Conservation (phyloP, 2,113 vertebrate species). For the Sisor rabdophorus region DNA sequence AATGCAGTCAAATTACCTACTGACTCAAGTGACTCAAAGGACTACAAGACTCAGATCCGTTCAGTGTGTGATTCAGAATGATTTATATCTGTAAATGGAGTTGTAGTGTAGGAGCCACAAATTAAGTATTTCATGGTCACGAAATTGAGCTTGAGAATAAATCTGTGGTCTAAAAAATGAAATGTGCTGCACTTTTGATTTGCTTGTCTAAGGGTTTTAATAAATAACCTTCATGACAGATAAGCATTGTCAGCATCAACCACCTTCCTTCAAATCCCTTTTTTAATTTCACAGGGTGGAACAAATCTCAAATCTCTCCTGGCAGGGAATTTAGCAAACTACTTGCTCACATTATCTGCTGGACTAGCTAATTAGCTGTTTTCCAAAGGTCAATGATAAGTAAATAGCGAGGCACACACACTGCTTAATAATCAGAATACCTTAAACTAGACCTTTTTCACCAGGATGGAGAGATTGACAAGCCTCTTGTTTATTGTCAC, state of each 20-base stretch:
- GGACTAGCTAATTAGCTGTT: slow-evolving; percentile 12
- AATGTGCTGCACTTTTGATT: background rate
- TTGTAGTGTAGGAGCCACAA: background rate
- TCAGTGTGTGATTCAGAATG: too few species aligned
- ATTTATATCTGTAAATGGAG: too few species aligned
- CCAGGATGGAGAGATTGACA: background rate
- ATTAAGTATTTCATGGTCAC: background rate
- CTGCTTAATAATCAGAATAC: background rate
- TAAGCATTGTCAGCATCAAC: background rate
- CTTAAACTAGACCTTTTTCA: slow-evolving; percentile 1
- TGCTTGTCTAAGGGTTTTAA: background rate
- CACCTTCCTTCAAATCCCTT: background rate
- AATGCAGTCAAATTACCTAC: too few species aligned
- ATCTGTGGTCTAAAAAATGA: background rate
- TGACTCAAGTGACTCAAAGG: too few species aligned
- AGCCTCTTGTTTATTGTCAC: slow-evolving; percentile 7
- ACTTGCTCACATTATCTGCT: background rate
- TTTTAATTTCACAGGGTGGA: background rate
- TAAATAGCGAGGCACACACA: background rate
- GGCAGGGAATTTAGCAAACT: background rate
- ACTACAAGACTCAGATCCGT: too few species aligned
- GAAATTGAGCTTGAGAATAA: background rate
- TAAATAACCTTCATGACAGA: background rate
- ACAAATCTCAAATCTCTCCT: background rate
- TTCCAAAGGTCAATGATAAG: background rate